Conservation (phyloP, 2,888 invertebrate genomes). For the Megastigmus dorsalis region DNA sequence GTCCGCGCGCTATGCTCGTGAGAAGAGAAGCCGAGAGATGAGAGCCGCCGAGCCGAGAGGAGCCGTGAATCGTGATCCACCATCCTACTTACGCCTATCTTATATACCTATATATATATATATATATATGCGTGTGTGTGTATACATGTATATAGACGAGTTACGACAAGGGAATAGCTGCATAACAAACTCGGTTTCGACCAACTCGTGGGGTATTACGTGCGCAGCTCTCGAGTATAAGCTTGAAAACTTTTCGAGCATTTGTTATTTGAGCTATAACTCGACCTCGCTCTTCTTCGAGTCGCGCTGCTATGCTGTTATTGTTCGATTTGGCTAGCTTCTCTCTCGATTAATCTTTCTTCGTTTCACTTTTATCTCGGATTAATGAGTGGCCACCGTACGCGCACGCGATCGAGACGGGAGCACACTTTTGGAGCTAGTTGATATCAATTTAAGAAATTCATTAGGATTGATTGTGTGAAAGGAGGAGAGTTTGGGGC, state of each 20-base stretch:
- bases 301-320: too few species aligned
- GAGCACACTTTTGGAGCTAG: constrained; percentile 2
- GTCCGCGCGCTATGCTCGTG: constrained; percentile 40
- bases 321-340: too few species aligned
- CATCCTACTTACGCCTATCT: too few species aligned
- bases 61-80: not conserved
- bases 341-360: not conserved
- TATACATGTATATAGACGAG: not conserved
- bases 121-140: not conserved
- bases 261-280: not conserved
- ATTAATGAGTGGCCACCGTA: not conserved
- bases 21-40: constrained; percentile 45
- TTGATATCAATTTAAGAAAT: constrained; percentile 13
- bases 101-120: not conserved
- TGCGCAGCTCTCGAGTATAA: too few species aligned
- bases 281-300: constrained; percentile 4
- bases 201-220: not conserved
- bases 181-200: constrained; percentile 28
- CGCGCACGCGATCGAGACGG: not conserved
- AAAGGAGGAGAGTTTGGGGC: not conserved
- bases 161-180: constrained; percentile 28
- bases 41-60: too few species aligned
- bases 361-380: not conserved
- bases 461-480: not conserved
- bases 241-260: not conserved